A percentile compares a stretch with the other conserved stretches of the same genome.
Evolutionary conservation across 2,113 vertebrate genomes (phyloP).

Genomic region (Corythornis cristatus): DNA sequence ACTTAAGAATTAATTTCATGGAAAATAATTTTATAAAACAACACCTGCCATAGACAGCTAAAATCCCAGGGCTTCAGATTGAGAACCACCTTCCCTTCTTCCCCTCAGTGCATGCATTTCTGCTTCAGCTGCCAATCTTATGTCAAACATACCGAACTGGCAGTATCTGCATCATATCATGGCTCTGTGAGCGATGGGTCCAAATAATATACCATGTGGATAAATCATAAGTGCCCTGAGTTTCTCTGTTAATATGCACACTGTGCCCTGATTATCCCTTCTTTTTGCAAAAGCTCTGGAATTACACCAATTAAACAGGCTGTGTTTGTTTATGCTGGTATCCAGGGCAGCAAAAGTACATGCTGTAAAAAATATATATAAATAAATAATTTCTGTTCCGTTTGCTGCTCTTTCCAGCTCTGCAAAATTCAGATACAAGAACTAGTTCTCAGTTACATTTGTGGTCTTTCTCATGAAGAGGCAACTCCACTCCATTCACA

Average conservation of each 20-base stretch:
- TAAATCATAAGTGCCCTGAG: neutral
- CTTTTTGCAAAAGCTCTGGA: neutral
- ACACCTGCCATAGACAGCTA: neutral
- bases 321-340: neutral
- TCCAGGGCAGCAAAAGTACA: neutral
- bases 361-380: neutral
- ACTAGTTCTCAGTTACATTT: neutral
- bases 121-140: neutral
- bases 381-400: neutral
- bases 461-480: neutral
- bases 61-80: neutral
- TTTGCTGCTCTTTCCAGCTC: neutral
- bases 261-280: neutral
- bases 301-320: neutral
- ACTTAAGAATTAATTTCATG: neutral
- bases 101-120: neutral
- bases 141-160: neutral
- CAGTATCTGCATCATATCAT: neutral
- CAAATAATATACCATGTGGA: neutral
- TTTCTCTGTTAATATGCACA: neutral
- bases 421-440: neutral
- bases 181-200: neutral
- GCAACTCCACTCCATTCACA: neutral
- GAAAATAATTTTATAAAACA: neutral
- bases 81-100: neutral